Conservation (phyloP, 2,797 vertebrate genomes). For the Scolopax bukidnonensis region DNA sequence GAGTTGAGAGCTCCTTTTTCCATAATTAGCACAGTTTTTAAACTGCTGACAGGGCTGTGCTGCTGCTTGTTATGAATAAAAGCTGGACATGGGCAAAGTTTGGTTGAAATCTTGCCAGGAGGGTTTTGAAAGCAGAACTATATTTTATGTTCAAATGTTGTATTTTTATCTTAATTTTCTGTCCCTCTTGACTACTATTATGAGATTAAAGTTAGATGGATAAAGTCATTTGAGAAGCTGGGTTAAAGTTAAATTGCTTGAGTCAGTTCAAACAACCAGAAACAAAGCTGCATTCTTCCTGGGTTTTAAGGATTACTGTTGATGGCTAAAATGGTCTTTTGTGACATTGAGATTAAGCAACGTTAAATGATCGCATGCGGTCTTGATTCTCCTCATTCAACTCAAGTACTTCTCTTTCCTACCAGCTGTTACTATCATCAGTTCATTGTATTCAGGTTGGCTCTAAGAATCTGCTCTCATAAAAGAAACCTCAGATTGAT, state of each 20-base stretch:
- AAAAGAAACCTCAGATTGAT: slow-evolving; percentile 27
- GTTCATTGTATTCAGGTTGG: slow-evolving; percentile 7
- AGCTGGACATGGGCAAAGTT: slow-evolving; percentile 43
- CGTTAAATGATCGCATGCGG: slow-evolving; percentile 37
- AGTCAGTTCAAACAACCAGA: slow-evolving; percentile 68
- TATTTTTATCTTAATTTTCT: slow-evolving; percentile 70
- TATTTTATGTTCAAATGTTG: slow-evolving; percentile 59
- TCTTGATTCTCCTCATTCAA: slow-evolving; percentile 5
- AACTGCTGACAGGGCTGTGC: slow-evolving; percentile 14
- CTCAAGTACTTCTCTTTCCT: slow-evolving; percentile 17
- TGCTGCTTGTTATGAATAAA: slow-evolving; percentile 39
- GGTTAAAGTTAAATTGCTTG: slow-evolving; percentile 65
- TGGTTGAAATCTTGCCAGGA: slow-evolving; percentile 32
- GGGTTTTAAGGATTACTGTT: slow-evolving; percentile 56
- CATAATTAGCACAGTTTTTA: slow-evolving; percentile 15
- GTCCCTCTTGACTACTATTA: slow-evolving; percentile 64
- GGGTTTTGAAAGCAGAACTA: slow-evolving; percentile 47
- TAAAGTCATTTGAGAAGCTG: slow-evolving; percentile 70
- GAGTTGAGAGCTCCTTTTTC: slow-evolving; percentile 27
- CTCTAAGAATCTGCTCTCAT: neutral
- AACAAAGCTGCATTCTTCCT: slow-evolving; percentile 67
- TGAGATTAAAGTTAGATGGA: slow-evolving; percentile 64
- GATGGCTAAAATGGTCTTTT: slow-evolving; percentile 56
- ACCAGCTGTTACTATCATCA: slow-evolving; percentile 53
- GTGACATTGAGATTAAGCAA: slow-evolving; percentile 39